Base-by-base conservation (phyloP, 2,113 vertebrate species). In the Oryzias curvinotus region DNA sequence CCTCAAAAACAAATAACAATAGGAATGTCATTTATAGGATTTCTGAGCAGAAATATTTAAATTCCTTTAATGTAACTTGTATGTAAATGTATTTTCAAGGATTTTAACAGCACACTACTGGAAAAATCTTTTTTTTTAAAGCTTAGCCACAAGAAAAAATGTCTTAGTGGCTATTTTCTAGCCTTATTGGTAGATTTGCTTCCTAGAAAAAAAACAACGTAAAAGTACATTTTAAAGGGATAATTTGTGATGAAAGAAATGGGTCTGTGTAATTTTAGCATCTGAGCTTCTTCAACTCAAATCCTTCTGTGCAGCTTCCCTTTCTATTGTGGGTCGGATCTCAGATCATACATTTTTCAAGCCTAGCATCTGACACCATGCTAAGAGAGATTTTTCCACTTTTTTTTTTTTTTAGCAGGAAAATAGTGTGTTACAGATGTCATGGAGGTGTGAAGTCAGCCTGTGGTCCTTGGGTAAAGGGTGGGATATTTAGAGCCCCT, bases 271-370 rank as follows among this genome's bases (percentile, higher is more conserved):
- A 77, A 77, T 81, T 77, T 77, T 77, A 82, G 73, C 81, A 52
- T 81, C 80, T 87, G 73, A 65, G 65, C 77, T 85, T 89, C 86
- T 88, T 82, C 85, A 85, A 87, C 86, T 87, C 82, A 87, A 85
- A 84, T 90, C 82, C 82, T 65, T 42, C 16, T 82, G 72, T 47
- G 85, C 76, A 77, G 82, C 86, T 85, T 80, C 82, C 81, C 69
- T 71, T 74, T 81, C 83, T 76, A 85, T 89, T 87, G 88, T 90
- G 79, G 81, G 82, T 86, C 71, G 42, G 80, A 83, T 85, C 84
- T 80, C 77, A 81, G 46, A 81, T 86, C 65, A 88, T 90, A 85
- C 88, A 90, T 90, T 88, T 90, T 91, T 91, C 86, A 91, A 89
- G 68, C 55, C 75, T 5, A 83, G 81, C 87, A 88, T 91, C 87